phyloP scores from a whole-genome alignment of 2,113 vertebrate genomes.

The Brachyhypopomus occidentalis region DNA sequence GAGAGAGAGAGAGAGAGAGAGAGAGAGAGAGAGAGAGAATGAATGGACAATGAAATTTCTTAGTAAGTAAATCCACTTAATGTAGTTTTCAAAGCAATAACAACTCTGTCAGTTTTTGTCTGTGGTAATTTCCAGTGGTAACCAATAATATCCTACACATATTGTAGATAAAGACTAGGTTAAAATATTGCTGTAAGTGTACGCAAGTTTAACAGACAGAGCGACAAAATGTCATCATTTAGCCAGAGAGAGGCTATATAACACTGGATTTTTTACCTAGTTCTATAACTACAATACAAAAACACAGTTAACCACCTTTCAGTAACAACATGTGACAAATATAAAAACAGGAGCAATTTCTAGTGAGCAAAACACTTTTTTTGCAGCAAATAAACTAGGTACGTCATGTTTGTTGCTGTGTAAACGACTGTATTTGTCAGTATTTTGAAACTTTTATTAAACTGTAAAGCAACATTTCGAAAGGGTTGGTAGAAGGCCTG shows the following conservation, averaged over 20 bases:
- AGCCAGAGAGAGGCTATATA: background rate
- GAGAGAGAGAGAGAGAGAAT: too few relatives aligned
- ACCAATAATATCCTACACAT: too few relatives aligned
- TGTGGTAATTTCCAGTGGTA: too few relatives aligned
- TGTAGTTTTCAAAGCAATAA: too few relatives aligned
- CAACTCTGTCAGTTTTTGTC: too few relatives aligned
- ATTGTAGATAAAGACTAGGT: too few relatives aligned
- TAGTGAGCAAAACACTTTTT: background rate
- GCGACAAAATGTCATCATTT: background rate
- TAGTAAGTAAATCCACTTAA: background rate
- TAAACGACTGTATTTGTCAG: background rate
- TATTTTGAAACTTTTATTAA: too few relatives aligned
- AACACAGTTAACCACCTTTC: background rate
- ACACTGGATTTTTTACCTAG: background rate
- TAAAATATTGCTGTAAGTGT: too few relatives aligned
- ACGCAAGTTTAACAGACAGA: too few relatives aligned
- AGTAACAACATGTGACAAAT: background rate
- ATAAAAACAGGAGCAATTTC: background rate
- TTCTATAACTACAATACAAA: background rate
- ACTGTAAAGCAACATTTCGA: background rate
- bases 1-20: slow-evolving; percentile 7
- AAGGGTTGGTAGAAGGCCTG: background rate
- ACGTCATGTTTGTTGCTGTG: too few relatives aligned
- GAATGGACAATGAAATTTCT: background rate
- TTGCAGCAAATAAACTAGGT: too few relatives aligned